Conservation (phyloP, 2,113 vertebrate species). For the Plecturocebus donacophilus region DNA sequence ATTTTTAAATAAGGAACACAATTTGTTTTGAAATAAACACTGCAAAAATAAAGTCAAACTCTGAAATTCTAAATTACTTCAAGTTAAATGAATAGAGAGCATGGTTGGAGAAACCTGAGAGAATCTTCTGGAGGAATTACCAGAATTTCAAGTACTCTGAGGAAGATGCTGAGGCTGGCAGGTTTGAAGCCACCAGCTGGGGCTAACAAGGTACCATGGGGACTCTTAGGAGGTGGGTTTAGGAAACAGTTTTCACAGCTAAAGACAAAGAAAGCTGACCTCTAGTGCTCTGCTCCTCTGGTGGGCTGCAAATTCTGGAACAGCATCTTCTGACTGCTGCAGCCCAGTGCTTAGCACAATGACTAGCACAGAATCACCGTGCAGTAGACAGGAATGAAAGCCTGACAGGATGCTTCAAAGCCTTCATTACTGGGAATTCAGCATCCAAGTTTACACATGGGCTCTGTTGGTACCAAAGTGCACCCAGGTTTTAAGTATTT, state of each 20-base stretch:
- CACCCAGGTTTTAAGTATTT: background rate
- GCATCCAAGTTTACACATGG: background rate
- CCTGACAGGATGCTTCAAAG: background rate
- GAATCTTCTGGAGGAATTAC: background rate
- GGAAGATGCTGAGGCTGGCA: background rate
- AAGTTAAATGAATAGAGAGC: background rate
- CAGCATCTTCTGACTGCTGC: background rate
- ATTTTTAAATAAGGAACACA: background rate
- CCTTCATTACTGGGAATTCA: background rate
- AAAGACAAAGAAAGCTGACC: background rate
- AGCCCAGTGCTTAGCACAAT: accelerated
- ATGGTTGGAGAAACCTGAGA: background rate
- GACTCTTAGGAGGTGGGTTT: background rate
- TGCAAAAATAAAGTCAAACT: background rate
- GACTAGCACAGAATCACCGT: background rate
- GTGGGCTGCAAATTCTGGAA: background rate
- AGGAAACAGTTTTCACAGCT: background rate
- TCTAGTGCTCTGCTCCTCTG: accelerated
- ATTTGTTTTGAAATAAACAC: background rate
- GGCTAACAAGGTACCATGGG: background rate
- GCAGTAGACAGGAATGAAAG: accelerated
- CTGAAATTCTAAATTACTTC: background rate
- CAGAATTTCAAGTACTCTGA: background rate
- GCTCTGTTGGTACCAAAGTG: background rate
- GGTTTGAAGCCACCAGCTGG: background rate